These are phyloP conservation scores for Automeris io DNA, from an alignment of 2,888 invertebrate species.

Conservation along the genomic window DNA sequence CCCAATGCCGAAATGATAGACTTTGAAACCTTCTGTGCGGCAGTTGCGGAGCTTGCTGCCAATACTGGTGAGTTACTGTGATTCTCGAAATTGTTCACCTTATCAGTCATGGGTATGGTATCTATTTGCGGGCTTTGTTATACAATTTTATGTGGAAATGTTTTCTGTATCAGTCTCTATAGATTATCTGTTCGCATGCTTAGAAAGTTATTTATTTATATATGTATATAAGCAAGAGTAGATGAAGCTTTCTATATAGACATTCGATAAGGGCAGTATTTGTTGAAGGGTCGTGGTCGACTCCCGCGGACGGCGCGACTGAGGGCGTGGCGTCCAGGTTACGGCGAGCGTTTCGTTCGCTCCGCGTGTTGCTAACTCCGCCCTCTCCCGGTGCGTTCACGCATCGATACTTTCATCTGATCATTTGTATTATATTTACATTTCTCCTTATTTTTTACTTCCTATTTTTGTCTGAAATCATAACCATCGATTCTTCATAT, in stretches of 20 bases:
- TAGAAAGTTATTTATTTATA: neutral
- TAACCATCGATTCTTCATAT: slow-evolving; percentile 1
- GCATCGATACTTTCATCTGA: slow-evolving; percentile 22
- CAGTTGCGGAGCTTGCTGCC: slow-evolving; percentile 84
- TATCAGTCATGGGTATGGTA: neutral
- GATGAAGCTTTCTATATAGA: neutral
- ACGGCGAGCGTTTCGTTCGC: slow-evolving; percentile 58
- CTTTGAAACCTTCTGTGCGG: slow-evolving; percentile 90
- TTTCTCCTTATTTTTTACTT: neutral
- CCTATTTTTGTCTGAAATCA: slow-evolving; percentile 5
- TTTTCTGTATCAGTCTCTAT: neutral
- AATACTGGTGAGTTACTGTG: slow-evolving; percentile 47
- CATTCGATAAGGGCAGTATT: slow-evolving; percentile 32
- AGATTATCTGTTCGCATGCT: neutral
- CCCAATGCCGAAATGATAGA: slow-evolving; percentile 71
- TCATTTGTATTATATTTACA: neutral
- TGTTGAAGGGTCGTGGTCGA: slow-evolving; percentile 44
- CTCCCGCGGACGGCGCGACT: slow-evolving; percentile 20
- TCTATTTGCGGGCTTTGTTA: neutral
- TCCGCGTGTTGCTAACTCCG: slow-evolving; percentile 43
- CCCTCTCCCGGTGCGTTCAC: slow-evolving; percentile 44
- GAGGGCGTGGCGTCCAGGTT: slow-evolving; percentile 50
- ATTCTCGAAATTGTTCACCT: neutral
- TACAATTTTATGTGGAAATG: neutral
- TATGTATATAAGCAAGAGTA: neutral